Evolutionary conservation across 2,113 vertebrate species (phyloP).

Genomic region (Pseudolaguvia tuberculata): DNA sequence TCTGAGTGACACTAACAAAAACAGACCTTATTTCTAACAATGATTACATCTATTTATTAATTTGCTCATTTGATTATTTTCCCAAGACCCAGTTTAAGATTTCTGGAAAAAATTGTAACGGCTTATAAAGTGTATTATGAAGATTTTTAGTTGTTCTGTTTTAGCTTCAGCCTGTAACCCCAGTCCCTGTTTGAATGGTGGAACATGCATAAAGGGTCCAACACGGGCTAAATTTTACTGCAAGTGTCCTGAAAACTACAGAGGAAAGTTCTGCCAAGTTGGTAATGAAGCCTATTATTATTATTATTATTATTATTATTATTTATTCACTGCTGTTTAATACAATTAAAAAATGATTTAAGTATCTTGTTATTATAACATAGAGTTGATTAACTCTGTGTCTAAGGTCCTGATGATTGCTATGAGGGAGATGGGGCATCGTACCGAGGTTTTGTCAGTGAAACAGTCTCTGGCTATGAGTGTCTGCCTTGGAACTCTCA

Average conservation of each 20-base stretch:
- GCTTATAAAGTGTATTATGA: not conserved
- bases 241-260: slow-evolving; percentile 50
- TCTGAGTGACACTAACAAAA: not conserved
- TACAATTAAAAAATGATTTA: too few species aligned
- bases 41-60: too few species aligned
- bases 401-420: slow-evolving; percentile 56
- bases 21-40: not conserved
- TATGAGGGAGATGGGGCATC: slow-evolving; percentile 53
- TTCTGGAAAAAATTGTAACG: not conserved
- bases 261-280: slow-evolving; percentile 60
- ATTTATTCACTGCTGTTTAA: too few species aligned
- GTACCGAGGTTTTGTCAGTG: slow-evolving; percentile 55
- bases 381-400: not conserved
- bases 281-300: slow-evolving; percentile 47
- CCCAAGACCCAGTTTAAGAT: too few species aligned
- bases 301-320: too few species aligned
- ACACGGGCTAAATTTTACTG: slow-evolving; percentile 49
- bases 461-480: slow-evolving; percentile 44
- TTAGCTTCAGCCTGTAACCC: slow-evolving; percentile 54
- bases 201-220: slow-evolving; percentile 46
- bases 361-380: not conserved
- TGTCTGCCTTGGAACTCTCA: slow-evolving; percentile 65
- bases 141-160: not conserved
- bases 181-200: slow-evolving; percentile 61
- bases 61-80: too few species aligned